Conservation (phyloP, 2,113 vertebrate genomes). For the Syrrhaptes paradoxus region DNA sequence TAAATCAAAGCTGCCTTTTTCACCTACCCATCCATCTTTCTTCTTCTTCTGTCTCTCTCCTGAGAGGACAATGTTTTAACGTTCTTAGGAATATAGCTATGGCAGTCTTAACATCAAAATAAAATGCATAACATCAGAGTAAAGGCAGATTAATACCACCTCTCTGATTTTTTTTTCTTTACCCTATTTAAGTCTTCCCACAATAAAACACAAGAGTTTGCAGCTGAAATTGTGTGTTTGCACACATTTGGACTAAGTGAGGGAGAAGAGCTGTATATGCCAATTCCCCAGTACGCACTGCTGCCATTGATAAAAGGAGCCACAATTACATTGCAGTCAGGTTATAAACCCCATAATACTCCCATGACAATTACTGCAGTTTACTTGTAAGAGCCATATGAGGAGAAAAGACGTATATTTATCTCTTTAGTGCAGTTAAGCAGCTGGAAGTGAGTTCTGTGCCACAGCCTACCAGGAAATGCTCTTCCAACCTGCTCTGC, state of each 20-base stretch:
- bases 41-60: neutral
- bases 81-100: neutral
- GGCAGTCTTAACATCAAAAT: neutral
- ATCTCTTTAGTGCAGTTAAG: neutral
- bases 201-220: neutral
- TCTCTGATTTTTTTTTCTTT: neutral
- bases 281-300: neutral
- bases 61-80: neutral
- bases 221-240: neutral
- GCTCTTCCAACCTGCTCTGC: neutral
- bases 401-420: neutral
- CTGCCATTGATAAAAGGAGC: neutral
- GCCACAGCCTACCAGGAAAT: neutral
- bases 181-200: neutral
- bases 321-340: neutral
- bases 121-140: neutral
- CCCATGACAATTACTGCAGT: neutral
- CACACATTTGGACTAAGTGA: neutral
- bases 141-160: neutral
- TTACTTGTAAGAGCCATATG: neutral
- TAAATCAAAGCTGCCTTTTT: slow-evolving; percentile 28
- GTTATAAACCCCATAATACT: neutral
- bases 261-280: neutral
- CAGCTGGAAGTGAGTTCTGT: neutral
- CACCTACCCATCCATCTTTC: slow-evolving; percentile 12